A percentile compares a stretch with the other conserved stretches of the same genome.
These are phyloP conservation scores for Empis livida DNA, from an alignment of 2,888 invertebrate species.

Conservation along the genomic window DNA sequence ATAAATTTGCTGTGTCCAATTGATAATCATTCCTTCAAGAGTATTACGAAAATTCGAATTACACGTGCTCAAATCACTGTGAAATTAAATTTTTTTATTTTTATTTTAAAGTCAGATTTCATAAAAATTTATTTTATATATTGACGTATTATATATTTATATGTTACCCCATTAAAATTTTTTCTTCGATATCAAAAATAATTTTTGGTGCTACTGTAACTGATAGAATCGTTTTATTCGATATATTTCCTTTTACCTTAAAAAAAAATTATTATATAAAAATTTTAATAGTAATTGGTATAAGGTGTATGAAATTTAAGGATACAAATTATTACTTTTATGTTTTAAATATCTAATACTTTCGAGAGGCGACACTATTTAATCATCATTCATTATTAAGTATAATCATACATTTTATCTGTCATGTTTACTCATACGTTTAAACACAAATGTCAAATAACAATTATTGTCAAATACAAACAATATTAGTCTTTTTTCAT, in stretches of 20 bases:
- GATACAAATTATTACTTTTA: too few relatives aligned
- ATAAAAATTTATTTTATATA: background rate
- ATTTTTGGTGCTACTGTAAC: conserved; percentile 60
- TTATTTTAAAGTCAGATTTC: background rate
- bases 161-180: conserved; percentile 28
- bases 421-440: too few relatives aligned
- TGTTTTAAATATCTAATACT: too few relatives aligned
- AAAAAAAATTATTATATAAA: background rate
- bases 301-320: background rate
- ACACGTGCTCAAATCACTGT: conserved; percentile 5
- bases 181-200: conserved; percentile 44
- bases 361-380: too few relatives aligned
- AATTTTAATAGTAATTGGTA: background rate
- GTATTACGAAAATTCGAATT: conserved; percentile 40
- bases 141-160: conserved; percentile 7
- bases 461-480: too few relatives aligned
- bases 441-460: too few relatives aligned
- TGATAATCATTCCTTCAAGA: conserved; percentile 76
- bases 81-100: background rate
- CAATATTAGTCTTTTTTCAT: too few relatives aligned
- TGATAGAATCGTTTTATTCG: conserved; percentile 67
- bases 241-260: conserved; percentile 49
- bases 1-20: conserved; percentile 74
- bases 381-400: too few relatives aligned
- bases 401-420: too few relatives aligned